Evolutionary conservation across 2,113 vertebrate genomes (phyloP), one percentile per base, ranked within the genome.

Genomic region (Nothocercus julius): DNA sequence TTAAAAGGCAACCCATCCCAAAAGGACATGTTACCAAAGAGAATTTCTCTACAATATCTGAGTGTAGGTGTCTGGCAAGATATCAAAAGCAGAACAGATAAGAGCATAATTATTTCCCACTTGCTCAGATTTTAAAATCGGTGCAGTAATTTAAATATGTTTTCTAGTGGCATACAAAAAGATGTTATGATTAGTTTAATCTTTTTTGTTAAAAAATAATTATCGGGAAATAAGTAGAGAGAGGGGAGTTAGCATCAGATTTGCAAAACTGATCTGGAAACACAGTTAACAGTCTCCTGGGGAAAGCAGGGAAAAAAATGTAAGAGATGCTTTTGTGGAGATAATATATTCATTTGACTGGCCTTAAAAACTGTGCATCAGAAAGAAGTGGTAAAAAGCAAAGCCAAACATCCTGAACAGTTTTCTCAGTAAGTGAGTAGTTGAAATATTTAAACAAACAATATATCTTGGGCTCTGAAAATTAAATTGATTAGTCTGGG

Each of bases 181-280:
- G 19, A 34, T 90, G 80, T 96, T 93, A 85, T 19, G 11, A 93
- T 95, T 96, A 86, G 67, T 86, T 97, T 97, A 95, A 88, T 93
- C 85, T 94, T 91, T 92, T 95, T 94, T 97, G 75, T 96, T 81
- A 94, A 97, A 94, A 95, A 97, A 95, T 79, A 93, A 94, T 95
- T 94, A 95, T 93, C 93, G 87, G 89, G 89, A 97, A 96, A 94
- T 93, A 88, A 61, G 86, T 74, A 93, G 95, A 95, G 66, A 58
- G 14, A 16, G 80, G 66, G 68, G 91, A 96, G 83, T 85, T 92
- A 79, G 85, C 88, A 87, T 5, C 44, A 92, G 92, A 74, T 93
- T n/a, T 19, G 69, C 78, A 91, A 82, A 96, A 75, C 75, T 78
- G 62, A 87, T 75, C 82, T 96, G 90, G 94, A 66, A 56, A 38